A percentile compares a stretch with the other conserved stretches of the same genome.
phyloP scores from a whole-genome alignment of 2,888 invertebrate genomes.

The Mesorhabditis spiculigera region DNA sequence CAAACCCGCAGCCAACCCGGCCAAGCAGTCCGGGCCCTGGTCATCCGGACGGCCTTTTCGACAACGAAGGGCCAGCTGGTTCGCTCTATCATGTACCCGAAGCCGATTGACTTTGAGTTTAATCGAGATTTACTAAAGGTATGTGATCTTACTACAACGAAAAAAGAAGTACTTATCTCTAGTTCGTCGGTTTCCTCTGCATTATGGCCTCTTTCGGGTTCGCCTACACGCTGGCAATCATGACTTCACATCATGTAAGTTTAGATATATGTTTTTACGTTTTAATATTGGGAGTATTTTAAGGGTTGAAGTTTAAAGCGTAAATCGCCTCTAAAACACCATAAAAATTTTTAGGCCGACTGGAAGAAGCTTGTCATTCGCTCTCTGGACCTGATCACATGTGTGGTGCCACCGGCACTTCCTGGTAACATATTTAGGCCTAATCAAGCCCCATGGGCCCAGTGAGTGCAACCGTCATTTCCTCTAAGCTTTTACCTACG shows the following conservation, averaged over 20 bases:
- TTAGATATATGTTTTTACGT: neutral
- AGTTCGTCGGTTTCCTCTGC: conserved; percentile 31
- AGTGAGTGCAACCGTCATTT: too few relatives aligned
- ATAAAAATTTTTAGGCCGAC: neutral
- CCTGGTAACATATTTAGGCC: conserved; percentile 62
- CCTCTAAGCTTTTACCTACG: too few relatives aligned
- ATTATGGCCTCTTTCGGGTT: conserved; percentile 35
- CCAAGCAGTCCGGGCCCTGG: conserved; percentile 68
- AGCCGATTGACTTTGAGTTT: conserved; percentile 67
- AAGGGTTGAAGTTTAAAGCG: too few relatives aligned
- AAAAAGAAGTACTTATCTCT: neutral
- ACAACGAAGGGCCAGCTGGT: conserved; percentile 70
- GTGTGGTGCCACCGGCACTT: conserved; percentile 85
- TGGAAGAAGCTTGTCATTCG: conserved; percentile 56
- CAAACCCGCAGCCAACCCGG: conserved; percentile 62
- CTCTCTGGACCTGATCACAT: conserved; percentile 83
- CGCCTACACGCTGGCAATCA: conserved; percentile 78
- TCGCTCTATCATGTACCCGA: conserved; percentile 66
- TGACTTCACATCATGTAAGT: conserved; percentile 66
- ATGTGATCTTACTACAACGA: neutral
- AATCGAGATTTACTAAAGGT: conserved; percentile 64
- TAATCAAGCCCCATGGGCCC: too few relatives aligned
- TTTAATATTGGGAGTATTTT: too few relatives aligned
- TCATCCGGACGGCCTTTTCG: conserved; percentile 71
- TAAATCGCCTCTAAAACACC: neutral